These are phyloP conservation scores for Pantherophis alleghaniensis DNA, from an alignment of 2,797 vertebrate genomes.

Conservation along the genomic window DNA sequence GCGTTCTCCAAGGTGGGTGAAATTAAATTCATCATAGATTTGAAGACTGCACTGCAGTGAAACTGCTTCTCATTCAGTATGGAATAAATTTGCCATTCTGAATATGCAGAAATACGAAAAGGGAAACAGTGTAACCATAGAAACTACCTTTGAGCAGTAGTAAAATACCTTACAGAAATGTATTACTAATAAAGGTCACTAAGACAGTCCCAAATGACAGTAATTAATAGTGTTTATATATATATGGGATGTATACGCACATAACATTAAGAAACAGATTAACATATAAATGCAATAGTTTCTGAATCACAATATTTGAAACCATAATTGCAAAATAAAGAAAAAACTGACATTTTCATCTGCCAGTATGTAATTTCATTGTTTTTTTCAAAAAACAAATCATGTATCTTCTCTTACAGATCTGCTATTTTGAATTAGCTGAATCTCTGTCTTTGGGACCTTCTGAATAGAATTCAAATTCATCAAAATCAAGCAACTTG, in stretches of 20 bases:
- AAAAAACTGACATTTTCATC: neutral
- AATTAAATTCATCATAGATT: conserved; percentile 1
- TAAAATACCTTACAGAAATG: conserved; percentile 7
- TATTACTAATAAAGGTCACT: neutral
- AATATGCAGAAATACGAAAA: conserved; percentile 16
- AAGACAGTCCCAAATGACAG: neutral
- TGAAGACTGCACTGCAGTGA: neutral
- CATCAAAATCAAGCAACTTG: neutral
- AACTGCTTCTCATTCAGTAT: neutral
- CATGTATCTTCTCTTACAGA: neutral
- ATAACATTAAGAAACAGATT: neutral
- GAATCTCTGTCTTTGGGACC: neutral
- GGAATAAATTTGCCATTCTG: neutral
- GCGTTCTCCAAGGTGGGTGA: neutral
- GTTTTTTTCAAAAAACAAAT: neutral
- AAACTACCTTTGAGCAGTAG: conserved; percentile 1
- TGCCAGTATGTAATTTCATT: neutral
- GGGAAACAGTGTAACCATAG: conserved; percentile 11
- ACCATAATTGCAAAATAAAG: neutral
- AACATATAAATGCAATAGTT: neutral
- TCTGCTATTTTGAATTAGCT: neutral
- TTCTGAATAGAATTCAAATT: neutral
- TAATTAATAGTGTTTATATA: neutral
- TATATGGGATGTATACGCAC: neutral
- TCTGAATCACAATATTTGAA: neutral